Evolutionary conservation across 2,113 vertebrate species (phyloP).

Genomic region (Urocolius indicus): DNA sequence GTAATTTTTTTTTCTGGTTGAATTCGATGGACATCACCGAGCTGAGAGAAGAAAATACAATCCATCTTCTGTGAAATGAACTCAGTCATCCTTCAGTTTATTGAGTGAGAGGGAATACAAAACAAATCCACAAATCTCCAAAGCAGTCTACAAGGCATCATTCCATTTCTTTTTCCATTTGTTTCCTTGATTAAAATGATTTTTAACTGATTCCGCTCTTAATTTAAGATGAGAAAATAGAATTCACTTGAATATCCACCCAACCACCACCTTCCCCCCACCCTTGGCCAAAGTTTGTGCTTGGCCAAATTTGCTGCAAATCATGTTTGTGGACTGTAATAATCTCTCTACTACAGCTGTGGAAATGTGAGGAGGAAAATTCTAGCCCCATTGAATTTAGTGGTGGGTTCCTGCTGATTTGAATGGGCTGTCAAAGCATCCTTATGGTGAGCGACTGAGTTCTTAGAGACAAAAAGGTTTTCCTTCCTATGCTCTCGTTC

Average conservation of each 20-base stretch:
- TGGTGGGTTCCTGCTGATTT: not conserved
- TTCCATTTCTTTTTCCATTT: constrained; percentile 33
- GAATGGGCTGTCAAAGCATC: not conserved
- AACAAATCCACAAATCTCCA: constrained; percentile 58
- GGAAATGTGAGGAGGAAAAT: not conserved
- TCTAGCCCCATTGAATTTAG: not conserved
- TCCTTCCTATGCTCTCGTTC: fast-evolving
- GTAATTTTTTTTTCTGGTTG: not conserved
- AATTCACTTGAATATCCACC: not conserved
- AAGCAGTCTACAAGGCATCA: constrained; percentile 2
- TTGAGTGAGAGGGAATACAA: constrained; percentile 40
- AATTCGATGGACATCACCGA: not conserved
- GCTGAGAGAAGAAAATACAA: constrained; percentile 32
- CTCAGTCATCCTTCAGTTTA: constrained; percentile 54
- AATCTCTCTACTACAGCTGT: not conserved
- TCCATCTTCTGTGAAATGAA: constrained; percentile 60
- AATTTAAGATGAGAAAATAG: not conserved
- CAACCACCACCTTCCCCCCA: too few species aligned
- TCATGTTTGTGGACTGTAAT: not conserved
- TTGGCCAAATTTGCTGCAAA: not conserved
- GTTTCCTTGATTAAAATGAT: constrained; percentile 44
- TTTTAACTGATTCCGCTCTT: constrained; percentile 24
- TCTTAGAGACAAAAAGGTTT: too few species aligned
- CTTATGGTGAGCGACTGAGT: fast-evolving
- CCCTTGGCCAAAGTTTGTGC: not conserved